These are phyloP conservation scores for Corapipo altera DNA, from an alignment of 2,113 vertebrate species.

Conservation along the genomic window DNA sequence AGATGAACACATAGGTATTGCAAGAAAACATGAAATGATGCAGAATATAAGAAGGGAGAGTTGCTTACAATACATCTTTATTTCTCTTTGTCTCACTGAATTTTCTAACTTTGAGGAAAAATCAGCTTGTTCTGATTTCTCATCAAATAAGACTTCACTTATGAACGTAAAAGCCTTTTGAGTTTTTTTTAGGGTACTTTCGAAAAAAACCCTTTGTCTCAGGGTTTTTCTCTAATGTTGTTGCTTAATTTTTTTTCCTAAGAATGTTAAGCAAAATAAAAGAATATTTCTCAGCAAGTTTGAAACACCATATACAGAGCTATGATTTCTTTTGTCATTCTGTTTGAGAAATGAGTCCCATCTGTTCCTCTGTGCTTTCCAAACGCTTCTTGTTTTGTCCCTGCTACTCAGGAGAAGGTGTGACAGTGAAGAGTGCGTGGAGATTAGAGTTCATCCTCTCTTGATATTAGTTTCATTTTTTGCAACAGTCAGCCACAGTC, in stretches of 20 bases:
- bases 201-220: not conserved
- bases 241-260: not conserved
- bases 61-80: not conserved
- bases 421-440: not conserved
- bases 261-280: not conserved
- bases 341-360: not conserved
- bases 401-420: not conserved
- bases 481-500: not conserved
- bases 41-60: not conserved
- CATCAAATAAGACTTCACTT: not conserved
- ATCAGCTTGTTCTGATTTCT: not conserved
- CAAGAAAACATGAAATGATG: not conserved
- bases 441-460: not conserved
- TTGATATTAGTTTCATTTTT: conserved; percentile 14
- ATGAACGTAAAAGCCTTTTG: not conserved
- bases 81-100: not conserved
- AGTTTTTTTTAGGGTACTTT: not conserved
- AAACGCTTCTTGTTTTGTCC: not conserved
- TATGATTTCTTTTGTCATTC: not conserved
- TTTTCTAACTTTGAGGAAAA: not conserved
- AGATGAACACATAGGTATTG: not conserved
- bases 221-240: not conserved
- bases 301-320: not conserved
- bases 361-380: not conserved
- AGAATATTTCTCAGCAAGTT: not conserved